These are phyloP conservation scores for Limosa lapponica DNA, from an alignment of 2,797 vertebrate genomes.

Conservation along the genomic window DNA sequence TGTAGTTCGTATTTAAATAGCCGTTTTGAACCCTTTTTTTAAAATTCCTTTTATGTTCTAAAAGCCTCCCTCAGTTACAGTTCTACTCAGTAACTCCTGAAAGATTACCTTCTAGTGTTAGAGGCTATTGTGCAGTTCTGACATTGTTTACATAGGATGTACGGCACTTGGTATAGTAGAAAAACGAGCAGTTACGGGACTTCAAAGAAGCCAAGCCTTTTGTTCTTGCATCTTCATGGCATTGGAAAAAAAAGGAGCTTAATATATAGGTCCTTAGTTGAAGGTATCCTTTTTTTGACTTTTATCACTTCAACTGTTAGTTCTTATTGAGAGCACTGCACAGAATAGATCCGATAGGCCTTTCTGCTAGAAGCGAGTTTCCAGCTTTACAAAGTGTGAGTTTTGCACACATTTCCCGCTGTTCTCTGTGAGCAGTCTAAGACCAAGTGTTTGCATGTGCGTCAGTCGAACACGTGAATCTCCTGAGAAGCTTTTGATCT, in stretches of 20 bases:
- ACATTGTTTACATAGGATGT: neutral
- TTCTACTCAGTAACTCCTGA: neutral
- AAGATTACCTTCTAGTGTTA: neutral
- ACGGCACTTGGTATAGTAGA: neutral
- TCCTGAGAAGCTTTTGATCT: neutral
- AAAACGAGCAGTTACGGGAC: neutral
- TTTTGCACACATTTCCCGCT: neutral
- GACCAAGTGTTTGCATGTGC: neutral
- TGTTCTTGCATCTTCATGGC: neutral
- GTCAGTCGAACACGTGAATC: neutral
- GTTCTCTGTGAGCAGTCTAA: neutral
- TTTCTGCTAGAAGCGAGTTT: neutral
- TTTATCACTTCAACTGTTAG: neutral
- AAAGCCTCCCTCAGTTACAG: neutral
- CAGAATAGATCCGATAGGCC: accelerated
- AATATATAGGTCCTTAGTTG: neutral
- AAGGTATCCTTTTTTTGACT: neutral
- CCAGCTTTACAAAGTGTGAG: neutral
- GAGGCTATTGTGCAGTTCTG: neutral
- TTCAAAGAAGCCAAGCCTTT: neutral
- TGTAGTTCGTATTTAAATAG: neutral
- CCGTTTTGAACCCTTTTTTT: neutral
- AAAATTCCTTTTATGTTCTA: neutral
- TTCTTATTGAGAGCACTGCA: neutral
- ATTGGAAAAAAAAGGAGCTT: neutral